Evolutionary conservation across 2,113 vertebrate genomes (phyloP).

Genomic region (Donacobius atricapilla): DNA sequence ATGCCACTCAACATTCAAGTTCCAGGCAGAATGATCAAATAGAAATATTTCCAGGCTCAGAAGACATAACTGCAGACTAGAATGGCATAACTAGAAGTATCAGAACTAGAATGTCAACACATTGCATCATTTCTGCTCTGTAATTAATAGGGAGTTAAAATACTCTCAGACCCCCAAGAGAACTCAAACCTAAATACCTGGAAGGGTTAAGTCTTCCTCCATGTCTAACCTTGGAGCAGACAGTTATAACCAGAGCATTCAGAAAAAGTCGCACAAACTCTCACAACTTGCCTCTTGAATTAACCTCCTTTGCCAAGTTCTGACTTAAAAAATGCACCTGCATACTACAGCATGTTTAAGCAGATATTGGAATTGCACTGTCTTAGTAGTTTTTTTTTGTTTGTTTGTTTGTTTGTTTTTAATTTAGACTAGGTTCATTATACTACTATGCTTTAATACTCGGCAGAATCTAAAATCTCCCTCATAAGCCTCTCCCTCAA

Average conservation of each 20-base stretch:
- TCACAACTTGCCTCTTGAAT: background rate
- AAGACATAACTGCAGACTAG: background rate
- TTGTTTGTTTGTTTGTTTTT: too few relatives aligned
- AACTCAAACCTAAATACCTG: background rate
- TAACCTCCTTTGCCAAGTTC: background rate
- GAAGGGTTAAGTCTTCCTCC: background rate
- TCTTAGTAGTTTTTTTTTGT: too few relatives aligned
- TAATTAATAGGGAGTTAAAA: background rate
- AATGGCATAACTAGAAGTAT: background rate
- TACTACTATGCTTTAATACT: background rate
- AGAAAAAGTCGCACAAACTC: background rate
- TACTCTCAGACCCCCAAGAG: background rate
- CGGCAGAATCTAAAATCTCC: background rate
- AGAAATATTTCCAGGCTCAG: background rate
- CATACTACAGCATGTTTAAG: background rate
- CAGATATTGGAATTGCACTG: background rate
- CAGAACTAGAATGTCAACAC: background rate
- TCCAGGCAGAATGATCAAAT: background rate
- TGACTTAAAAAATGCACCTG: background rate
- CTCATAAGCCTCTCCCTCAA: background rate
- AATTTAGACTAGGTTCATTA: background rate
- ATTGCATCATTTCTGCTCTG: background rate
- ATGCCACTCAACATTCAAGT: background rate
- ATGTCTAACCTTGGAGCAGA: background rate
- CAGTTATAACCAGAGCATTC: background rate